phyloP scores from a whole-genome alignment of 2,888 invertebrate genomes.

The Baccha elongata region DNA sequence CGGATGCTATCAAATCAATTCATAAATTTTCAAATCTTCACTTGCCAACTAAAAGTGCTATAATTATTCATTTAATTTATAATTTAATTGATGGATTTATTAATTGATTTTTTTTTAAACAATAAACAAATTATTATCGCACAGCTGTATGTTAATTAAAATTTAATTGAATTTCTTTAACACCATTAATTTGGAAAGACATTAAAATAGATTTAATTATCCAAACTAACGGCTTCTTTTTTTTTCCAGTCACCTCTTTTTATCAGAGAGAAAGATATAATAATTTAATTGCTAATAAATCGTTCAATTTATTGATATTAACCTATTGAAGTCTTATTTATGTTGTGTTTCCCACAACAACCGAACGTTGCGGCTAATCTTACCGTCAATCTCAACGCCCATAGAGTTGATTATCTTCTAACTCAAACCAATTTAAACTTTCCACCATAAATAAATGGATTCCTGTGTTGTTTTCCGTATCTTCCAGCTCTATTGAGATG shows the following conservation, averaged over 20 bases:
- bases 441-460: constrained; percentile 48
- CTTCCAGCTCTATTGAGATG: constrained; percentile 41
- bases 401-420: constrained; percentile 34
- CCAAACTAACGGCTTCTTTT: constrained; percentile 27
- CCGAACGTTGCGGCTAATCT: constrained; percentile 7
- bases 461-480: constrained; percentile 24
- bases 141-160: background rate
- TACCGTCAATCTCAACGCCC: constrained; percentile 30
- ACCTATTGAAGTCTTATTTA: constrained; percentile 26
- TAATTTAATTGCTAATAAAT: constrained; percentile 23
- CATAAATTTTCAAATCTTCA: no score
- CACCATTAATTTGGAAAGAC: background rate
- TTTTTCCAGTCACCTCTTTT: background rate
- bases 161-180: background rate
- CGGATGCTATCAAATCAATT: no score
- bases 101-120: background rate
- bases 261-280: no score
- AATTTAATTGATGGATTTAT: no score
- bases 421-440: constrained; percentile 58
- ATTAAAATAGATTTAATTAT: constrained; percentile 15
- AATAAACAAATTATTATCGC: background rate
- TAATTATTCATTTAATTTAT: no score
- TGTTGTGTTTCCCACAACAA: constrained; percentile 20
- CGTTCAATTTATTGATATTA: constrained; percentile 23
- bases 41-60: no score